Evolutionary conservation across 2,888 invertebrate species (phyloP).

Genomic region (Leptodirus hochenwartii): DNA sequence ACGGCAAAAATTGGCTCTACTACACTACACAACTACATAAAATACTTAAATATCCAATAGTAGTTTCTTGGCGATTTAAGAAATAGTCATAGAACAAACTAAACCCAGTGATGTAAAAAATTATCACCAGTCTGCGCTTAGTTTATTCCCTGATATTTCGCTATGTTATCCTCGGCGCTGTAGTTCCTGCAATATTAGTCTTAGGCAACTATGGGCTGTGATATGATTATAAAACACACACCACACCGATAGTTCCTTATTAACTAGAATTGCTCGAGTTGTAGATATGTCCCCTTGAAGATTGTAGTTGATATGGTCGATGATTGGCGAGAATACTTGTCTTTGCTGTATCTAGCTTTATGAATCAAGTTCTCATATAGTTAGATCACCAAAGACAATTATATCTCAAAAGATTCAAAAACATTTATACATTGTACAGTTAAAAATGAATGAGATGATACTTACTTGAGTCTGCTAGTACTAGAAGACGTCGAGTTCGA

Average conservation of each 20-base stretch:
- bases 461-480: too few relatives aligned
- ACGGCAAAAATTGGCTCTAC: too few relatives aligned
- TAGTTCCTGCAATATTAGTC: conserved; percentile 3
- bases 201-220: conserved; percentile 27
- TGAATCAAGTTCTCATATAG: conserved; percentile 23
- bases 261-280: conserved; percentile 6
- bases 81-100: conserved; percentile 10
- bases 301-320: conserved; percentile 3
- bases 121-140: conserved; percentile 4
- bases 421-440: conserved; percentile 3
- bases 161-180: neutral
- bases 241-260: conserved; percentile 28
- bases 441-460: too few relatives aligned
- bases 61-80: neutral
- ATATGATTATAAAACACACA: conserved; percentile 21
- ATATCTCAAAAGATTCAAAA: conserved; percentile 10
- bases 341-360: conserved; percentile 28
- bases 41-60: neutral
- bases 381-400: conserved; percentile 25
- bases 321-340: conserved; percentile 14
- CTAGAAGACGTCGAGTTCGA: too few relatives aligned
- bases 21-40: too few relatives aligned
- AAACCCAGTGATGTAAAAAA: conserved; percentile 19
- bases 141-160: conserved; percentile 8
- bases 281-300: too few relatives aligned